Evolutionary conservation across 2,888 invertebrate genomes (phyloP).

Genomic region (Stenichneumon culpator): DNA sequence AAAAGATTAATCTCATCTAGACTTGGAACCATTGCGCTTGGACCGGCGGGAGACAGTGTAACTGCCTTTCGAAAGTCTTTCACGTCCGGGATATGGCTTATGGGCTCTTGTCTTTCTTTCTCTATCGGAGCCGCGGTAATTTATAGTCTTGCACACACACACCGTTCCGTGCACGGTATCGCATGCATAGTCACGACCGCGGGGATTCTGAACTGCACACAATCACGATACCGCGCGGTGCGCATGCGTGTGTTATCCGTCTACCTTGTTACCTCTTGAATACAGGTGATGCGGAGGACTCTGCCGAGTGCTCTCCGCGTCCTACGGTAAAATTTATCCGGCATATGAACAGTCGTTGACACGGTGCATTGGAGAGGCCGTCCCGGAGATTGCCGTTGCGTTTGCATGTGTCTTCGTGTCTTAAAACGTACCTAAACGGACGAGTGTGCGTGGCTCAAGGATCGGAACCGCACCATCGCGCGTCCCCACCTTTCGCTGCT

Average conservation of each 20-base stretch:
- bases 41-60: neutral
- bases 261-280: too few relatives aligned
- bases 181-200: neutral
- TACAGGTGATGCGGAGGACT: neutral
- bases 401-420: neutral
- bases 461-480: too few relatives aligned
- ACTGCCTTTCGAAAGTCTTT: slow-evolving; percentile 20
- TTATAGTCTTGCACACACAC: neutral
- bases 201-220: neutral
- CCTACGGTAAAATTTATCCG: neutral
- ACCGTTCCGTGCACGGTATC: neutral
- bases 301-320: neutral
- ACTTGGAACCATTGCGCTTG: neutral
- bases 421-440: slow-evolving; percentile 2
- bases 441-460: slow-evolving; percentile 1
- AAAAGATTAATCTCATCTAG: slow-evolving; percentile 5
- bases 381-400: neutral
- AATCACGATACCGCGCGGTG: neutral
- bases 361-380: neutral
- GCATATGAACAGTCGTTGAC: neutral
- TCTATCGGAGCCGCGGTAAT: slow-evolving; percentile 6
- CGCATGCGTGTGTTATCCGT: neutral
- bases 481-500: slow-evolving; percentile 21
- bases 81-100: slow-evolving; percentile 24
- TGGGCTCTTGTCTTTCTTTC: slow-evolving; percentile 20